Evolutionary conservation across 2,888 invertebrate genomes (phyloP).

Genomic region (Nesidiocoris tenuis): DNA sequence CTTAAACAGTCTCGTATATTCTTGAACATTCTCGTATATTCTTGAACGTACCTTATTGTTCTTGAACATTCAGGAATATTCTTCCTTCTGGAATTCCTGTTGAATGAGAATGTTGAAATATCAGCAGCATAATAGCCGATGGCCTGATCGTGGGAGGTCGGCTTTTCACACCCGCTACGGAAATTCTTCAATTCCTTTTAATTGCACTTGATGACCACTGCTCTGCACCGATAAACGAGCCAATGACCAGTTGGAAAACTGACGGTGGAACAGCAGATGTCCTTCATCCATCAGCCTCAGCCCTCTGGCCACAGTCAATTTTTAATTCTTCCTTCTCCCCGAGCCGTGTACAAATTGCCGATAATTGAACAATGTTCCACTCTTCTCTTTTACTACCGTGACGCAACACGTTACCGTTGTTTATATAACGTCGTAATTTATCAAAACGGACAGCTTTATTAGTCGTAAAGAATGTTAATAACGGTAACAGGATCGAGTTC

Average conservation of each 20-base stretch:
- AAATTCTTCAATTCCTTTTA: conserved; percentile 20
- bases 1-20: too few relatives aligned
- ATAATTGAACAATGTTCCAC: conserved; percentile 23
- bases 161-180: background rate
- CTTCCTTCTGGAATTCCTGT: too few relatives aligned
- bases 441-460: background rate
- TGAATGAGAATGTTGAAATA: too few relatives aligned
- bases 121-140: too few relatives aligned
- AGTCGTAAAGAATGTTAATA: background rate
- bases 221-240: conserved; percentile 15
- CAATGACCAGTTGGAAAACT: conserved; percentile 10
- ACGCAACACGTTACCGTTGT: conserved; percentile 12
- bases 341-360: conserved; percentile 15
- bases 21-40: too few relatives aligned
- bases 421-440: background rate
- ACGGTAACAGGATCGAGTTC: conserved; percentile 3
- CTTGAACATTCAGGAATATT: too few relatives aligned
- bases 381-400: too few relatives aligned
- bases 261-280: conserved; percentile 17
- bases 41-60: too few relatives aligned
- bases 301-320: conserved; percentile 6
- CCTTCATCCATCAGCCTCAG: conserved; percentile 24
- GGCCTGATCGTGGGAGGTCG: conserved; percentile 20
- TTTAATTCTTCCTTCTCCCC: background rate
- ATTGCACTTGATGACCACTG: conserved; percentile 24